Conservation (phyloP, 2,113 vertebrate species). For the Nothoprocta pentlandii region DNA sequence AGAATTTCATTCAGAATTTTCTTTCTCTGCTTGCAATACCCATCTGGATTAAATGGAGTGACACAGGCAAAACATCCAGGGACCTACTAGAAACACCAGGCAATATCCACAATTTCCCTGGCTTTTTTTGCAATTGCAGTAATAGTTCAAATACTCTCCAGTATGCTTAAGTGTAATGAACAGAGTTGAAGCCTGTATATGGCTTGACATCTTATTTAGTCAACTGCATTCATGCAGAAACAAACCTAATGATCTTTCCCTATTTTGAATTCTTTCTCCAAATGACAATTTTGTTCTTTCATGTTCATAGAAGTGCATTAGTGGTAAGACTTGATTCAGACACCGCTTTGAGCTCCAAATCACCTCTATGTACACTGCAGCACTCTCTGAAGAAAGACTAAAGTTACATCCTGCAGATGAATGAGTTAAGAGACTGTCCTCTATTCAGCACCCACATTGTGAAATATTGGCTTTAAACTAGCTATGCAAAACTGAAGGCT, state of each 20-base stretch:
- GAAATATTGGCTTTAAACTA: background rate
- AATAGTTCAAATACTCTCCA: background rate
- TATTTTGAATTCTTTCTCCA: background rate
- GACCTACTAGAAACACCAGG: background rate
- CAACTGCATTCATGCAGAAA: background rate
- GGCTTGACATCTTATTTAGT: background rate
- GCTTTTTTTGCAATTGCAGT: background rate
- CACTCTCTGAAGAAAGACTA: background rate
- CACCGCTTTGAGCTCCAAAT: background rate
- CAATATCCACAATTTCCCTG: background rate
- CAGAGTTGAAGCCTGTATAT: background rate
- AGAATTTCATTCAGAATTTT: background rate
- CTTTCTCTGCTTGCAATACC: background rate
- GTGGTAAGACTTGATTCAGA: background rate
- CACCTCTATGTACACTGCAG: background rate
- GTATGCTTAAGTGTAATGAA: rapidly evolving
- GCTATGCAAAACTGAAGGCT: background rate
- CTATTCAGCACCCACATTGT: background rate
- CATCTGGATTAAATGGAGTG: background rate
- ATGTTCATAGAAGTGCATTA: background rate
- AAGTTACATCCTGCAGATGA: background rate
- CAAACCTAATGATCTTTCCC: background rate
- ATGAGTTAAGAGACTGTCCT: background rate
- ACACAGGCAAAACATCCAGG: background rate
- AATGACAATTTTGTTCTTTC: background rate